Evolutionary conservation across 2,888 invertebrate genomes (phyloP).

Genomic region (Acrocera orbiculus): DNA sequence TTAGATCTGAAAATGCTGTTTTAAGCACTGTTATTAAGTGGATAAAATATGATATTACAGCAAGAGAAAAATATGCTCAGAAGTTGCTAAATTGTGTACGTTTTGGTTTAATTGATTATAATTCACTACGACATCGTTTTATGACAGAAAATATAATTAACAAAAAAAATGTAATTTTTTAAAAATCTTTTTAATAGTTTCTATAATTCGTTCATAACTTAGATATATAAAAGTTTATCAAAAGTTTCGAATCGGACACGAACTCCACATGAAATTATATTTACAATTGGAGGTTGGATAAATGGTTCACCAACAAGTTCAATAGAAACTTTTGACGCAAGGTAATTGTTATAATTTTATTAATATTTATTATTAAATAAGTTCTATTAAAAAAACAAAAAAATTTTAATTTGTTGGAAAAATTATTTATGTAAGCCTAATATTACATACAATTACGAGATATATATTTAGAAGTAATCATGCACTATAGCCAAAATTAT

Average conservation of each 20-base stretch:
- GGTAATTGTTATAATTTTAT: too few relatives aligned
- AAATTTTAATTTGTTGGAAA: too few relatives aligned
- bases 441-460: too few relatives aligned
- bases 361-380: too few relatives aligned
- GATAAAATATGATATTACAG: constrained; percentile 42
- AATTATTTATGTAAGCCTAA: too few relatives aligned
- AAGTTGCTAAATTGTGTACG: constrained; percentile 45
- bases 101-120: constrained; percentile 44
- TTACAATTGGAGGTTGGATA: constrained; percentile 73
- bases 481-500: too few relatives aligned
- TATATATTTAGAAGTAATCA: too few relatives aligned
- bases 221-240: too few relatives aligned
- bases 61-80: constrained; percentile 38
- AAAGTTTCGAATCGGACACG: constrained; percentile 50
- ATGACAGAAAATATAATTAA: constrained; percentile 37
- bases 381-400: too few relatives aligned
- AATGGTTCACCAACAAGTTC: constrained; percentile 70
- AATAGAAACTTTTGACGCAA: constrained; percentile 58
- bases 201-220: too few relatives aligned
- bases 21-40: constrained; percentile 57
- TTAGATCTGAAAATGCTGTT: constrained; percentile 51
- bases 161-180: constrained; percentile 32
- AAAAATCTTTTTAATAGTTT: neutral
- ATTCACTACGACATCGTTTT: constrained; percentile 39
- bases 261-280: constrained; percentile 58